Evolutionary conservation across 2,113 vertebrate genomes (phyloP).

Genomic region (Ahaetulla prasina): DNA sequence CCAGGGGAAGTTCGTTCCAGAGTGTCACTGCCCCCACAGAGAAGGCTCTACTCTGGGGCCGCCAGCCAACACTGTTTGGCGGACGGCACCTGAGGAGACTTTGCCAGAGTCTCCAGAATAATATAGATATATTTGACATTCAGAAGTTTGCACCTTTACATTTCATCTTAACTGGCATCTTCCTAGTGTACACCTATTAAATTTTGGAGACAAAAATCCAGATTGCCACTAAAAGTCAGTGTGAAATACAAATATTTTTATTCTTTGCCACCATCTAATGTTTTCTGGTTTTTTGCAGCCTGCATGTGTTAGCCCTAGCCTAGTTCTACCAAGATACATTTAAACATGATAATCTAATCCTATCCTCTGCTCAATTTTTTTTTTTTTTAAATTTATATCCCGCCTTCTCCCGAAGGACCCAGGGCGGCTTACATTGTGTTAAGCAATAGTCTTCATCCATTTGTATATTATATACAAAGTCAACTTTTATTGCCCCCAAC

Average conservation of each 20-base stretch:
- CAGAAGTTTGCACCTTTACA: not conserved
- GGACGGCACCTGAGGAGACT: no score
- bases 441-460: no score
- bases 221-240: not conserved
- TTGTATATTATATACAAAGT: no score
- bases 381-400: no score
- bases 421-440: no score
- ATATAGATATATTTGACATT: not conserved
- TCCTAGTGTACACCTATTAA: not conserved
- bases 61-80: no score
- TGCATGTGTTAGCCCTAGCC: not conserved
- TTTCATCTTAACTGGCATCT: not conserved
- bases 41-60: no score
- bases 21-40: no score
- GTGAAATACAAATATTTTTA: not conserved
- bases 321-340: not conserved
- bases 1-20: no score
- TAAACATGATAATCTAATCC: not conserved
- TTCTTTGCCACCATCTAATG: not conserved
- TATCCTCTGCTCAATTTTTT: not conserved
- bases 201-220: not conserved
- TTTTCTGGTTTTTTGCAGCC: not conserved
- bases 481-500: no score
- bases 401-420: no score
- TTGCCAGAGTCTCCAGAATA: not conserved